Base-by-base conservation (phyloP, 2,797 vertebrate genomes). In the Cirrhinus molitorella region DNA sequence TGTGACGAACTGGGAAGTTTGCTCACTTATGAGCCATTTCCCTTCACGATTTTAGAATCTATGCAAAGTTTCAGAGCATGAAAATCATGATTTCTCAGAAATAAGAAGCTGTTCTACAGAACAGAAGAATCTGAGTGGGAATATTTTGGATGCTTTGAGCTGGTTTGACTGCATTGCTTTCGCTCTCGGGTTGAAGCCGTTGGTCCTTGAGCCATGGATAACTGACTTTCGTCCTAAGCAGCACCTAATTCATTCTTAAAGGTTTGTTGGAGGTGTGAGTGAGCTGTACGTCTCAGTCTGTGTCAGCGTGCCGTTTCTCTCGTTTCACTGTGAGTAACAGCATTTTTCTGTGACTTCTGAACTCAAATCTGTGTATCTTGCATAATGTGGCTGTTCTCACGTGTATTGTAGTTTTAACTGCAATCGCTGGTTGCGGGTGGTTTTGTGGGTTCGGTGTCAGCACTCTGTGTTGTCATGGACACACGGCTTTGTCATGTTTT, bases 101-200 rank as follows among this genome's bases (percentile, higher is more conserved):
- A 28, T 40, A 6, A 7, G 25, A 12, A 0, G 13, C 1, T 13
- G 14, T 28, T 70, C 47, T 59, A 55, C 16, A n/a, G 25, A 16
- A 45, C 59, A 9, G 47, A 21, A 14, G n/a, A 67, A 31, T 19
- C 17, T n/a, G 25, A 25, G 34, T 61, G 66, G 2, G 31, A 59
- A 65, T 28, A 19, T 55, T 82, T 82, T 1, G 8, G 53, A 79
- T 86, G 70, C 79, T 71, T 81, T 45, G 3, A 72, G 23, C 87
- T 10, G 66, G 85, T 85, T 55, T 59, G 57, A 31, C 28, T 10
- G 71, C 87, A 86, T 88, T 77, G 19, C 25, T 85, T 21, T 13
- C 2, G 8, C 28, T 66, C n/a, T 66, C 40, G 25, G 72, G 37
- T 28, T 72, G 16, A 72, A 72, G 45, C 25, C 37, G 5, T 43